Evolutionary conservation across 2,888 invertebrate genomes (phyloP).

Genomic region (Prosopocoilus inquinatus): DNA sequence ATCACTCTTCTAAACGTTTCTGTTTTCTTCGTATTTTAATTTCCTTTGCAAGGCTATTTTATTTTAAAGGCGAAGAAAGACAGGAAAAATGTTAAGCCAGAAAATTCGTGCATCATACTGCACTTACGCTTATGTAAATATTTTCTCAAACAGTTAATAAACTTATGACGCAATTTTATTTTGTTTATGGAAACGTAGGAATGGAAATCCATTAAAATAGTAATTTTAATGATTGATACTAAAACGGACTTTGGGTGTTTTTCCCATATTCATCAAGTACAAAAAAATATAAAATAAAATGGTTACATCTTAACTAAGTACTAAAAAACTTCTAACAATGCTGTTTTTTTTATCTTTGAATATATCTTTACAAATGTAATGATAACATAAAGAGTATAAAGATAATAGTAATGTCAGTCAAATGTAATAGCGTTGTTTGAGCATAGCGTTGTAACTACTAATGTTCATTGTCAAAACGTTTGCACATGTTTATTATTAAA

Average conservation of each 20-base stretch:
- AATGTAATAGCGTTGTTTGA: slow-evolving; percentile 7
- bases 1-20: too few species aligned
- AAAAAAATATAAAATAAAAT: slow-evolving; percentile 16
- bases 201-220: slow-evolving; percentile 1
- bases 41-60: too few species aligned
- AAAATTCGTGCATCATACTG: too few species aligned
- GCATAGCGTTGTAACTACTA: slow-evolving; percentile 10
- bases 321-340: slow-evolving; percentile 11
- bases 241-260: neutral
- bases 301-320: slow-evolving; percentile 13
- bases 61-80: too few species aligned
- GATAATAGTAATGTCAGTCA: slow-evolving; percentile 12
- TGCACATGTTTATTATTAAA: slow-evolving; percentile 14
- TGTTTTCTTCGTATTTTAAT: too few species aligned
- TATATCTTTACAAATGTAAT: slow-evolving; percentile 16
- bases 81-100: too few species aligned
- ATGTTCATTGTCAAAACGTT: slow-evolving; percentile 10
- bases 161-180: too few species aligned
- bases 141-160: too few species aligned
- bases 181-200: neutral
- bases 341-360: slow-evolving; percentile 21
- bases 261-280: slow-evolving; percentile 13
- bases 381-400: slow-evolving; percentile 4
- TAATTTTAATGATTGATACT: neutral
- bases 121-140: too few species aligned